Evolutionary conservation across 2,888 invertebrate genomes (phyloP).

Genomic region (Ectemnius continuus): DNA sequence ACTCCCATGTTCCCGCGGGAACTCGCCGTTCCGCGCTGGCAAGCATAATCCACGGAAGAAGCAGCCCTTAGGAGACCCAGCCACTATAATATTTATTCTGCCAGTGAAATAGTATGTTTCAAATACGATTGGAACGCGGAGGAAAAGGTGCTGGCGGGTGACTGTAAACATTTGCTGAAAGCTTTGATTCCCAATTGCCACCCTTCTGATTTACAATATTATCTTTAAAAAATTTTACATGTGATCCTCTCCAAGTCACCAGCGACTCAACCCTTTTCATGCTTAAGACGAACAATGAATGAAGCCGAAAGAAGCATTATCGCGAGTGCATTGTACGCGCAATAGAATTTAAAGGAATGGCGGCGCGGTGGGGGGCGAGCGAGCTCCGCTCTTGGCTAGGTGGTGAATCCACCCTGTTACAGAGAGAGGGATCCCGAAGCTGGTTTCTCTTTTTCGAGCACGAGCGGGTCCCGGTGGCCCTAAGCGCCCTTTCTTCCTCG

Average conservation of each 20-base stretch:
- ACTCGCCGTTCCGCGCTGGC: slow-evolving; percentile 32
- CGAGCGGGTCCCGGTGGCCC: slow-evolving; percentile 2
- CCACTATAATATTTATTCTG: too few relatives aligned
- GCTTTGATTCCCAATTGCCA: too few relatives aligned
- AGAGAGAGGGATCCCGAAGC: slow-evolving; percentile 27
- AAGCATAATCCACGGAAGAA: slow-evolving; percentile 47
- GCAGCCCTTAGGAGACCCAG: slow-evolving; percentile 5
- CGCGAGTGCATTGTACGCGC: slow-evolving; percentile 64
- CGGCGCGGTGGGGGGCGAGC: slow-evolving; percentile 37
- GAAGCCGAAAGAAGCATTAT: slow-evolving; percentile 64
- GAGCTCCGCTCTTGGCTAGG: slow-evolving; percentile 21
- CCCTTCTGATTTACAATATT: too few relatives aligned
- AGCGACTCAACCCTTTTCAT: not conserved
- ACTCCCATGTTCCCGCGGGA: slow-evolving; percentile 55
- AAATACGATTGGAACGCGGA: too few relatives aligned
- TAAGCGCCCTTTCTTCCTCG: slow-evolving; percentile 27
- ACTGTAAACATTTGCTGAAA: too few relatives aligned
- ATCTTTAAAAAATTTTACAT: too few relatives aligned
- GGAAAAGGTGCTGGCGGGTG: too few relatives aligned
- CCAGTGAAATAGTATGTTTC: too few relatives aligned
- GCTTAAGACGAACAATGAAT: slow-evolving; percentile 53
- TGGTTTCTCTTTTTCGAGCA: slow-evolving; percentile 28
- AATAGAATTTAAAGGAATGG: slow-evolving; percentile 63
- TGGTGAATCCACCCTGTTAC: too few relatives aligned
- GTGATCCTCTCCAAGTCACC: too few relatives aligned